phyloP scores from a whole-genome alignment of 2,888 invertebrate genomes.

The Pollenia angustigena region DNA sequence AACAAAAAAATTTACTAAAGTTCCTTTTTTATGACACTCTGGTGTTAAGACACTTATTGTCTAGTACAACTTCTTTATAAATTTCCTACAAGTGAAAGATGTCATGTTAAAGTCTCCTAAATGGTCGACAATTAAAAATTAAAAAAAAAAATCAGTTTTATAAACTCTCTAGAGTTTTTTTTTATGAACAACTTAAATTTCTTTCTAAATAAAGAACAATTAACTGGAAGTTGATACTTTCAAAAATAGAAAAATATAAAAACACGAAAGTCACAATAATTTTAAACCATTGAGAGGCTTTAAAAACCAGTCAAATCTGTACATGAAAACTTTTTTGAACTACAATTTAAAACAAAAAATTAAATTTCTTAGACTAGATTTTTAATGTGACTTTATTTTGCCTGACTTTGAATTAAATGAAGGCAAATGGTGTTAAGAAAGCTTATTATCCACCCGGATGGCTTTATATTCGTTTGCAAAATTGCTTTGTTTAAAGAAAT shows the following conservation, averaged over 20 bases:
- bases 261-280: not conserved
- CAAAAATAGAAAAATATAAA: slow-evolving; percentile 9
- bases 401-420: no score
- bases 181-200: slow-evolving; percentile 16
- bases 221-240: slow-evolving; percentile 45
- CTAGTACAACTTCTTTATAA: not conserved
- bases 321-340: no score
- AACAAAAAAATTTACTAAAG: not conserved
- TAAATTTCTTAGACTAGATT: no score
- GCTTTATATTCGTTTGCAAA: no score
- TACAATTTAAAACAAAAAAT: no score
- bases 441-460: no score
- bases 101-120: slow-evolving; percentile 54
- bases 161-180: slow-evolving; percentile 33
- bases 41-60: not conserved
- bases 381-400: no score
- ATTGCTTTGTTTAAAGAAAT: no score
- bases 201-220: slow-evolving; percentile 37
- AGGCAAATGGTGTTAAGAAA: no score
- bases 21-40: slow-evolving; percentile 12
- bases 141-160: not conserved
- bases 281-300: not conserved
- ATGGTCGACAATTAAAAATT: slow-evolving; percentile 44
- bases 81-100: slow-evolving; percentile 50
- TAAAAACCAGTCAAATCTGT: not conserved